Percentiles rank a stretch among this genome's conserved stretches.
Evolutionary conservation across 2,113 vertebrate species (phyloP).

Genomic region (Chitala chitala): DNA sequence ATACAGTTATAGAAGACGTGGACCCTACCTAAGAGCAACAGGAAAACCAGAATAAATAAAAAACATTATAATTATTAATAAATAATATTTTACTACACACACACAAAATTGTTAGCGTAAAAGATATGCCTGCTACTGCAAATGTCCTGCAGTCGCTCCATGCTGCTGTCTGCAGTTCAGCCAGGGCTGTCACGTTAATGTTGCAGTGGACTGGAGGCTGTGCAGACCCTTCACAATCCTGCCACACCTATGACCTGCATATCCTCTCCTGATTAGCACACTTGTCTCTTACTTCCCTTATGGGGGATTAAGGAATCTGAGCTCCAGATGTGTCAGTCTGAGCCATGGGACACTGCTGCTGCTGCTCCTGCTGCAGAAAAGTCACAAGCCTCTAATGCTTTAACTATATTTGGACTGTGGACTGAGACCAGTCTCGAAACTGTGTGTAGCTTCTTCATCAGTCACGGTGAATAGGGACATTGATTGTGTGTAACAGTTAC

Average conservation of each 20-base stretch:
- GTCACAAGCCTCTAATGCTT: too few relatives aligned
- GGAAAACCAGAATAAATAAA: background rate
- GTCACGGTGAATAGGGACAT: too few relatives aligned
- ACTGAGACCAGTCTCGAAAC: too few relatives aligned
- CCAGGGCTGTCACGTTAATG: background rate
- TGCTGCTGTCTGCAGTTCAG: background rate
- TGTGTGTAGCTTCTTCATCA: too few relatives aligned
- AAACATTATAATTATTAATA: background rate
- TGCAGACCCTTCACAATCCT: background rate
- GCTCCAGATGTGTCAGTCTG: background rate
- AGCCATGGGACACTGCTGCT: constrained; percentile 16
- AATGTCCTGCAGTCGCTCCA: background rate
- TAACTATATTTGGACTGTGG: too few relatives aligned
- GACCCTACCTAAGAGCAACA: too few relatives aligned
- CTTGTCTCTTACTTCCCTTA: background rate
- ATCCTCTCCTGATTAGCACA: background rate
- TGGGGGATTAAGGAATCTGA: background rate
- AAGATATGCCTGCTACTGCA: background rate
- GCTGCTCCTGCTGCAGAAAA: background rate
- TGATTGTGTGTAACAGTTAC: too few relatives aligned
- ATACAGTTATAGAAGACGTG: too few relatives aligned
- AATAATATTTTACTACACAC: background rate
- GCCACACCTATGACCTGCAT: background rate
- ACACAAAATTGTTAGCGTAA: background rate
- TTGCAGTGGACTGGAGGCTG: background rate